Percentiles rank a stretch among this genome's conserved stretches.
phyloP scores from a whole-genome alignment of 37 sponge, comb jelly and placozoan species.

The Chondrilla cf. caribensis region DNA sequence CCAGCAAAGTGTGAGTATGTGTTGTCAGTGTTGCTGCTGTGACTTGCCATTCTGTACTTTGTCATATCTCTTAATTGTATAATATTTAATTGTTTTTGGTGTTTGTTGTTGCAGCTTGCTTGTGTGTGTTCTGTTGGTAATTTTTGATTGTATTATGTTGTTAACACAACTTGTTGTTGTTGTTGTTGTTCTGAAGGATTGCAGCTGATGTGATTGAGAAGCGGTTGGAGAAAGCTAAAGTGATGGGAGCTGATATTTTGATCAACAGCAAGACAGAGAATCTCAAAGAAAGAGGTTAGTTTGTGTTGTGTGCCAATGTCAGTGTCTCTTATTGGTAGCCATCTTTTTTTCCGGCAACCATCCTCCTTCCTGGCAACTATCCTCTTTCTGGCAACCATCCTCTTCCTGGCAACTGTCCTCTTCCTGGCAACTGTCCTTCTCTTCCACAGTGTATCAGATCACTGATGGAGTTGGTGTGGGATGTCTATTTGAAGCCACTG shows the following conservation, averaged over 20 bases:
- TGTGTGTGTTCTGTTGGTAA: background rate
- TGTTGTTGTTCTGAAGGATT: constrained; percentile 39
- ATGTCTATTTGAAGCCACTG: constrained; percentile 78
- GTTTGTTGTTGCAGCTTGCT: no score
- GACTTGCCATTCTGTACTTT: no score
- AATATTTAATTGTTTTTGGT: constrained; percentile 2
- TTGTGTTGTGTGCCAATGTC: background rate
- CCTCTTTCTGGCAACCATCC: no score
- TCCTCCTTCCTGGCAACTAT: no score
- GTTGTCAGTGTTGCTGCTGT: background rate
- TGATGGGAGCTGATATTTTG: constrained; percentile 75
- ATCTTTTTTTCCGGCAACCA: no score
- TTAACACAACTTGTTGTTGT: no score
- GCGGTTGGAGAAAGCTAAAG: constrained; percentile 63
- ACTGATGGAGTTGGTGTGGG: constrained; percentile 88
- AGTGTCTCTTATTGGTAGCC: no score
- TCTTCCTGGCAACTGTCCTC: no score
- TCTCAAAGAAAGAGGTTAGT: constrained; percentile 53
- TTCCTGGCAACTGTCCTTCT: no score
- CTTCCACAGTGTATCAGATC: constrained; percentile 69
- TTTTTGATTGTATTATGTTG: no score
- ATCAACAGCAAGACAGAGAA: constrained; percentile 72
- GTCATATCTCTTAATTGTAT: background rate
- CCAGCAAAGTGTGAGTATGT: constrained; percentile 69
- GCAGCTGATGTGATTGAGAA: constrained; percentile 65